Evolutionary conservation across 2,797 vertebrate species (phyloP), one percentile per base, ranked within the genome.

Genomic region (Tadarida brasiliensis): DNA sequence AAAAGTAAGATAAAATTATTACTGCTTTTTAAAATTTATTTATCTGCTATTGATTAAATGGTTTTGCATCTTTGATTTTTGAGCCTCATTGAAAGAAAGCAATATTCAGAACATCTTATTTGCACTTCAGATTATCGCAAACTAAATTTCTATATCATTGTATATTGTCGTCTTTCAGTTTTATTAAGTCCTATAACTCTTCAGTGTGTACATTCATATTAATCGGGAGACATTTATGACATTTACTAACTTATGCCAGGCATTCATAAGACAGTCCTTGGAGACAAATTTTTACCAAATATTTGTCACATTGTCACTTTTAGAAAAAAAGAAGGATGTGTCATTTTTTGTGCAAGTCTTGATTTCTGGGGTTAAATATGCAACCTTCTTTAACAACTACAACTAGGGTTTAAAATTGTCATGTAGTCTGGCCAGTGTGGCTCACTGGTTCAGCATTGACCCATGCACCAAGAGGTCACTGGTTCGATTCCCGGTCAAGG

Each of bases 331-430:
- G 71, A 87, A 96, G 89, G 33, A 90, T 96, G 73, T 68, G 0
- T 33, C 97, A 54, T 97, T 98, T 96, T 88, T 87, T 88, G 86
- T 94, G 65, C 59, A 94, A 98, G 87, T 78, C 73, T 90, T 86
- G 92, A 90, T 95, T 92, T 98, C 83, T 93, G 33, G 44, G 84
- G 77, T 97, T 98, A 98, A 97, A 95, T 94, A 87, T 83, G 70
- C 92, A 97, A 35, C 24, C 7, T 61, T 91, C 94, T 98, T 97
- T 94, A 96, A 96, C 96, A 92, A 81, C 54, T 70, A 90, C 97
- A 97, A 51, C 24, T 94, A 95, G 96, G 96, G 96, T 84, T 98
- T 98, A 97, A 98, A 97, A 92, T 94, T 94, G 90, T 96, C 78
- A 16, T 39, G 39, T 6, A 39, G 39, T 6, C 39, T 6, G 6